These are phyloP conservation scores for Pseudomugil tenellus DNA, from an alignment of 2,797 vertebrate species.

Conservation along the genomic window DNA sequence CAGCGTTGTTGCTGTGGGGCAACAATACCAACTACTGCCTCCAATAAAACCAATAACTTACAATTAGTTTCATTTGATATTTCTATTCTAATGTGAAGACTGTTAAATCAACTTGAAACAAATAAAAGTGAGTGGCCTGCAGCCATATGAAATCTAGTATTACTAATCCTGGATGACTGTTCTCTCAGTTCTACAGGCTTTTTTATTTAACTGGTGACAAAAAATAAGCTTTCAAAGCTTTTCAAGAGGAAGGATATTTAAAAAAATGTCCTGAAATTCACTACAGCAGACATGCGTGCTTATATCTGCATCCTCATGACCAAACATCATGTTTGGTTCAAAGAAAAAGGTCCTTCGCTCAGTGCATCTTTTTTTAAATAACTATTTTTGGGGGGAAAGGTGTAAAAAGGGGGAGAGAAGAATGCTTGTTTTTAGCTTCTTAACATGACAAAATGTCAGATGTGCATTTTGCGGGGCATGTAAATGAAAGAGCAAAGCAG, in stretches of 20 bases:
- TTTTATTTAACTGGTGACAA: constrained; percentile 36
- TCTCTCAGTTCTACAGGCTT: constrained; percentile 6
- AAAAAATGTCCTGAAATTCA: constrained; percentile 32
- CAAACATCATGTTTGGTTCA: constrained; percentile 28
- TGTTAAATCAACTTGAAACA: constrained; percentile 22
- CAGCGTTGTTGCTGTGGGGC: constrained; percentile 10
- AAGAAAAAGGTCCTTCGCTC: constrained; percentile 1
- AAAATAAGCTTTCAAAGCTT: constrained; percentile 23
- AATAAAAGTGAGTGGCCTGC: constrained; percentile 18
- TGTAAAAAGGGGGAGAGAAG: background rate
- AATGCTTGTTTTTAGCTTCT: background rate
- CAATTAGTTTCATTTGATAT: background rate
- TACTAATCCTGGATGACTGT: constrained; percentile 12
- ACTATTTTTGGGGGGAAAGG: background rate
- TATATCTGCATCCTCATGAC: constrained; percentile 16
- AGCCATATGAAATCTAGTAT: constrained; percentile 16
- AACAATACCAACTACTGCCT: background rate
- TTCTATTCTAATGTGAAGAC: constrained; percentile 2
- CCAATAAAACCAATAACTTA: background rate
- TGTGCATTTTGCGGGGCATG: constrained; percentile 23
- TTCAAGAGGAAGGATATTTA: constrained; percentile 42
- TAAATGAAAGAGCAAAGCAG: constrained; percentile 63
- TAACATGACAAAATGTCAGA: constrained; percentile 2
- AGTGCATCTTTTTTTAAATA: background rate
- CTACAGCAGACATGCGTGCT: constrained; percentile 36